A percentile compares a stretch with the other conserved stretches of the same genome.
phyloP scores from a whole-genome alignment of 1,140 invertebrate species.

The Scaptomyza hsui region DNA sequence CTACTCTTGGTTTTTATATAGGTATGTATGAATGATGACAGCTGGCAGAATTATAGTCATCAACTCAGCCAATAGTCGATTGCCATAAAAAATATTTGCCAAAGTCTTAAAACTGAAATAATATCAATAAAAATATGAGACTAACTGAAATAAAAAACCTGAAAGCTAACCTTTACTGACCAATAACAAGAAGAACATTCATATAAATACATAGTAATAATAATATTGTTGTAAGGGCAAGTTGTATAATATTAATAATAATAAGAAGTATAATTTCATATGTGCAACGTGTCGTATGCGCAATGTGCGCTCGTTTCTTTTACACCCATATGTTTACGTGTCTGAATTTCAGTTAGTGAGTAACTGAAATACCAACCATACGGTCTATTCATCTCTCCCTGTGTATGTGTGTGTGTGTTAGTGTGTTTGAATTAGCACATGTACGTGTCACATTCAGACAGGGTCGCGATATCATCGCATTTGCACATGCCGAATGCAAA shows the following conservation, averaged over 20 bases:
- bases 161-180: no score
- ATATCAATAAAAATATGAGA: no score
- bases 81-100: no score
- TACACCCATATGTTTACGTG: slow-evolving; percentile 35
- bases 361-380: slow-evolving; percentile 24
- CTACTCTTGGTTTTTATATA: not conserved
- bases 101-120: no score
- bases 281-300: slow-evolving; percentile 50
- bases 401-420: not conserved
- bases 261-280: slow-evolving; percentile 29
- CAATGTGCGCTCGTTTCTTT: slow-evolving; percentile 34
- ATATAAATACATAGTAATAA: slow-evolving; percentile 1
- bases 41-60: no score
- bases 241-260: slow-evolving; percentile 30
- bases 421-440: slow-evolving; percentile 43
- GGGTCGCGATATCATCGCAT: slow-evolving; percentile 41
- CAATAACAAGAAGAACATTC: not conserved
- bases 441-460: slow-evolving; percentile 48
- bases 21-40: not conserved
- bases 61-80: no score
- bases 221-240: not conserved
- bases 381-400: slow-evolving; percentile 2
- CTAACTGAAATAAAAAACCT: no score
- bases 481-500: slow-evolving; percentile 49
- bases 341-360: slow-evolving; percentile 29